Percentiles rank a stretch among this genome's conserved stretches.
Evolutionary conservation across 2,797 vertebrate genomes (phyloP).

Genomic region (Tenualosa thibaudeaui): DNA sequence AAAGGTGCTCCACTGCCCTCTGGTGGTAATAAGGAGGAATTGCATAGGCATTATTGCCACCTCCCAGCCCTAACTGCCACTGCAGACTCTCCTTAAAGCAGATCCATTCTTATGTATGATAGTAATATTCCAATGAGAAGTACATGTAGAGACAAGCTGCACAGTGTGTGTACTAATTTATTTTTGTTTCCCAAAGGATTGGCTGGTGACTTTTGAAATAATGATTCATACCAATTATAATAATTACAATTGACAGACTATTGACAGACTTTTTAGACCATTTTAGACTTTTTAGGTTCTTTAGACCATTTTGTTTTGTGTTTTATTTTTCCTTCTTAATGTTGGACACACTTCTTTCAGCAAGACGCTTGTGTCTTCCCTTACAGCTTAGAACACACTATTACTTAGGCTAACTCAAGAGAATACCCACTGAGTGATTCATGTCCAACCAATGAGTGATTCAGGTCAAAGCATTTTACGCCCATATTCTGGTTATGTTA

Average conservation of each 20-base stretch:
- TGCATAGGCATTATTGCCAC: background rate
- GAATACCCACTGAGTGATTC: background rate
- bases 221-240: background rate
- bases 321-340: background rate
- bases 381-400: background rate
- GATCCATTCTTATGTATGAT: background rate
- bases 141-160: background rate
- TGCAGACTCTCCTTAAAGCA: background rate
- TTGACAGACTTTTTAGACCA: no score
- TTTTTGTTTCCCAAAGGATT: background rate
- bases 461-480: background rate
- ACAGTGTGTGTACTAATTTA: background rate
- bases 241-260: background rate
- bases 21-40: background rate
- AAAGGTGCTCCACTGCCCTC: background rate
- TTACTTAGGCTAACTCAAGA: background rate
- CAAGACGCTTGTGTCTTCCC: background rate
- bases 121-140: background rate
- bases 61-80: background rate
- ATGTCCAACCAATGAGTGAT: background rate
- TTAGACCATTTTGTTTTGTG: background rate
- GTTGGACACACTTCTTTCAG: background rate
- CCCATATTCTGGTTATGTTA: background rate
- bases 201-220: background rate
- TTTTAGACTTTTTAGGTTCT: background rate